Percentiles rank a stretch among this genome's conserved stretches.
phyloP scores from a whole-genome alignment of 2,797 vertebrate genomes.

The Acanthurus lineatus region DNA sequence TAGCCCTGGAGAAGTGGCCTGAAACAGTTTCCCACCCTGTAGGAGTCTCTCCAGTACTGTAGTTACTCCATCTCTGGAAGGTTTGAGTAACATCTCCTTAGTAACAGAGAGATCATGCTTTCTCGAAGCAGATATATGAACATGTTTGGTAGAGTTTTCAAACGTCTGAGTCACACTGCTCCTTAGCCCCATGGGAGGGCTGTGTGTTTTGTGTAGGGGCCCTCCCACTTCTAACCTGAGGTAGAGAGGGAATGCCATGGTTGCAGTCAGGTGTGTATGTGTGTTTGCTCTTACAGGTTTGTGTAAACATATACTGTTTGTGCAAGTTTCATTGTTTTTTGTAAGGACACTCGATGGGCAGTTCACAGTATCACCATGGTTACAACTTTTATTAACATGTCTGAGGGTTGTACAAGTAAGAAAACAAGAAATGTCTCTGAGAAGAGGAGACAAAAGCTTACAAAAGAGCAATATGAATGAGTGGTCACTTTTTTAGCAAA shows the following conservation, averaged over 20 bases:
- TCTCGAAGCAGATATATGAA: conserved; percentile 56
- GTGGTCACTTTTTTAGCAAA: conserved; percentile 7
- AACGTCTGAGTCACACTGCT: conserved; percentile 71
- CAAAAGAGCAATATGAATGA: conserved; percentile 40
- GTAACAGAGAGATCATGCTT: conserved; percentile 55
- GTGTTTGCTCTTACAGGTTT: background rate
- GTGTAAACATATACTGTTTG: background rate
- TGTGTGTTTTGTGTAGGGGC: conserved; percentile 38
- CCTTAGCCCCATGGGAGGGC: conserved; percentile 20
- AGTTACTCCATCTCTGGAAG: conserved; percentile 34
- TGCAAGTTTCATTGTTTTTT: conserved; percentile 25
- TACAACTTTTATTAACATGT: conserved; percentile 56
- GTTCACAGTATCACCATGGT: conserved; percentile 68
- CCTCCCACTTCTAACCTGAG: conserved; percentile 60
- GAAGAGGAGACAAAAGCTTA: conserved; percentile 30
- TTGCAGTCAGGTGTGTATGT: conserved; percentile 47
- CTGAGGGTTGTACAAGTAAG: conserved; percentile 18
- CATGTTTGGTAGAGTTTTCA: conserved; percentile 56
- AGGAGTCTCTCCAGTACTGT: conserved; percentile 24
- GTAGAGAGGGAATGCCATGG: conserved; percentile 50
- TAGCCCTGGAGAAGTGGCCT: background rate
- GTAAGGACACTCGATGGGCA: conserved; percentile 32
- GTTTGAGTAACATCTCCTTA: conserved; percentile 60
- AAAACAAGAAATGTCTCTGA: conserved; percentile 41
- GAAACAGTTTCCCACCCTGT: background rate